Percentiles rank a stretch among this genome's conserved stretches.
These are phyloP conservation scores for Ahaetulla prasina DNA, from an alignment of 2,113 vertebrate genomes.

Conservation along the genomic window DNA sequence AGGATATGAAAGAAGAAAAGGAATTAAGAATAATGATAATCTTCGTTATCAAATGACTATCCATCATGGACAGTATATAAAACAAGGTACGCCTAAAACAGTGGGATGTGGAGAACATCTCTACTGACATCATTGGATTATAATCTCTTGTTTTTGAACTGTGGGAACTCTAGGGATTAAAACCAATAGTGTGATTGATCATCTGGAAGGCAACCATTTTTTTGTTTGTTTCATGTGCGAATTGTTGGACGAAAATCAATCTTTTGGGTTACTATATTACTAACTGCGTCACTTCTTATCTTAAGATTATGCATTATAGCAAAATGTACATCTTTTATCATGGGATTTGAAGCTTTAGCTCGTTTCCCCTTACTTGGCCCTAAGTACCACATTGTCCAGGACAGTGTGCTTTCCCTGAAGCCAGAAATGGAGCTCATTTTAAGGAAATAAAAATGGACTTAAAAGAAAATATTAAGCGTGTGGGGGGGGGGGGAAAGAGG, in stretches of 20 bases:
- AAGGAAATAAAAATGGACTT: not conserved
- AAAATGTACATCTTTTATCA: not conserved
- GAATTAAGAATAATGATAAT: constrained; percentile 30
- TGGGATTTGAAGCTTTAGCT: not conserved
- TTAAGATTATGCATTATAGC: not conserved
- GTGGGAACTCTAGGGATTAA: not conserved
- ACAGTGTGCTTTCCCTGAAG: not conserved
- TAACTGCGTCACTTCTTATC: constrained; percentile 5
- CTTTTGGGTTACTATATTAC: not conserved
- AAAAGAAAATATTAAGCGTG: not conserved
- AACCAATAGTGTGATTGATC: not conserved
- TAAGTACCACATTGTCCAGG: not conserved
- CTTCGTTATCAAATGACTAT: constrained; percentile 38
- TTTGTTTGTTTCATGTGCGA: not conserved
- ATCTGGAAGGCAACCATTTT: not conserved
- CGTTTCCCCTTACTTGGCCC: not conserved
- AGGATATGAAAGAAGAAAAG: constrained; percentile 25
- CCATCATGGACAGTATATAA: not conserved
- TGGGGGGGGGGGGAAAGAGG: not conserved
- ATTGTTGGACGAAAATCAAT: not conserved
- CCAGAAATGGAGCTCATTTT: not conserved
- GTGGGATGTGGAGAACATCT: not conserved
- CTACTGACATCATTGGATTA: not conserved
- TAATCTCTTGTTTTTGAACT: not conserved
- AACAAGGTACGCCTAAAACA: not conserved